These are phyloP conservation scores for Brachyalestes nurse DNA, from an alignment of 2,797 vertebrate genomes.

Conservation along the genomic window DNA sequence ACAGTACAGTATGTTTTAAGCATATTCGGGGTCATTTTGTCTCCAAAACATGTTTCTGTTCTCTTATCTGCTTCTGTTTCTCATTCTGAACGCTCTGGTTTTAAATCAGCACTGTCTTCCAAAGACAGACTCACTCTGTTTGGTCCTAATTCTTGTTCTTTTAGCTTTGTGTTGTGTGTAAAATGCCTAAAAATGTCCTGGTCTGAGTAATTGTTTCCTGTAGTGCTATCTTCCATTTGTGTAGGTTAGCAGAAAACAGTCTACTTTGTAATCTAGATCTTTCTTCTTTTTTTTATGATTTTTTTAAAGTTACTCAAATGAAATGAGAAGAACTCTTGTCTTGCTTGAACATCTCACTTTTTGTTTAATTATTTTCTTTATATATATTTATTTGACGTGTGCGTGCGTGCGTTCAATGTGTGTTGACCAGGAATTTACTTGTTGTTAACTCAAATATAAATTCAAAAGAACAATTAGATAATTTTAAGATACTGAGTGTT, in stretches of 20 bases:
- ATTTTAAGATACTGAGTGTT: background rate
- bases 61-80: constrained; percentile 20
- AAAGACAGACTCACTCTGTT: constrained; percentile 8
- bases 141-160: background rate
- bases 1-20: constrained; percentile 34
- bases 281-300: background rate
- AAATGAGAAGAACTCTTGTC: background rate
- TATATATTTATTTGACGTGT: constrained; percentile 47
- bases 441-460: constrained; percentile 45
- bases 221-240: constrained; percentile 20
- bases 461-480: background rate
- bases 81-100: background rate
- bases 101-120: constrained; percentile 10
- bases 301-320: constrained; percentile 6
- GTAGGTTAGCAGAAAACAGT: constrained; percentile 25
- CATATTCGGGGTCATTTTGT: constrained; percentile 23
- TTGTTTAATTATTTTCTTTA: background rate
- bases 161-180: background rate
- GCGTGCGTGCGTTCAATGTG: constrained; percentile 61
- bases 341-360: background rate
- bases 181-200: background rate
- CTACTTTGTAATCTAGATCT: constrained; percentile 3
- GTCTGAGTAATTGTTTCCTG: constrained; percentile 41
- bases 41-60: constrained; percentile 27
- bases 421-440: constrained; percentile 48